A percentile compares a stretch with the other conserved stretches of the same genome.
phyloP scores from a whole-genome alignment of 2,888 invertebrate species.

The Aporophyla nigra region DNA sequence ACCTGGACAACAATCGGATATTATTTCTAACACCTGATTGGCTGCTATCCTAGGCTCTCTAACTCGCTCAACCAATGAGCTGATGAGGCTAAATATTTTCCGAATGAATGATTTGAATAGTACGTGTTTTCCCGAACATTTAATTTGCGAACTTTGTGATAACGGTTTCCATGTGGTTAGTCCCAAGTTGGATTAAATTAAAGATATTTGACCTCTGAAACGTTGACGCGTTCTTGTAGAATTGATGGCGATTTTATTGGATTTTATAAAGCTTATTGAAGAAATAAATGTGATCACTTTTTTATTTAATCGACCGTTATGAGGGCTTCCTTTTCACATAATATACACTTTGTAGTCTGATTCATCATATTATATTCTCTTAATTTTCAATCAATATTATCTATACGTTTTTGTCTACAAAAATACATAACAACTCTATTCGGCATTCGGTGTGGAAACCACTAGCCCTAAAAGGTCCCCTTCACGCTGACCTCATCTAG shows the following conservation, averaged over 20 bases:
- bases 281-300: background rate
- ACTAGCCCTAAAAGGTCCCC: too few relatives aligned
- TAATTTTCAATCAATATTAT: background rate
- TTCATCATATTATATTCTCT: background rate
- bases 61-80: background rate
- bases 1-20: background rate
- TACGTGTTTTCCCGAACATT: constrained; percentile 43
- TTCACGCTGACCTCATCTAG: too few relatives aligned
- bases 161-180: constrained; percentile 58
- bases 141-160: constrained; percentile 61
- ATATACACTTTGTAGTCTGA: background rate
- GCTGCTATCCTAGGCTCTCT: background rate
- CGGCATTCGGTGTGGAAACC: too few relatives aligned
- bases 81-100: constrained; percentile 42
- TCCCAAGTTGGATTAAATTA: constrained; percentile 47
- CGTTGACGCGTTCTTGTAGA: constrained; percentile 9
- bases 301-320: too few relatives aligned
- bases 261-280: constrained; percentile 6
- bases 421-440: background rate
- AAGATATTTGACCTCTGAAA: constrained; percentile 46
- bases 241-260: constrained; percentile 3
- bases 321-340: background rate
- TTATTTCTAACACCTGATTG: constrained; percentile 31
- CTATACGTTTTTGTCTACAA: background rate
- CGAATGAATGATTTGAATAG: constrained; percentile 46